Base-by-base conservation (phyloP, 1,140 invertebrate genomes). In the Arctopsyche grandis region DNA sequence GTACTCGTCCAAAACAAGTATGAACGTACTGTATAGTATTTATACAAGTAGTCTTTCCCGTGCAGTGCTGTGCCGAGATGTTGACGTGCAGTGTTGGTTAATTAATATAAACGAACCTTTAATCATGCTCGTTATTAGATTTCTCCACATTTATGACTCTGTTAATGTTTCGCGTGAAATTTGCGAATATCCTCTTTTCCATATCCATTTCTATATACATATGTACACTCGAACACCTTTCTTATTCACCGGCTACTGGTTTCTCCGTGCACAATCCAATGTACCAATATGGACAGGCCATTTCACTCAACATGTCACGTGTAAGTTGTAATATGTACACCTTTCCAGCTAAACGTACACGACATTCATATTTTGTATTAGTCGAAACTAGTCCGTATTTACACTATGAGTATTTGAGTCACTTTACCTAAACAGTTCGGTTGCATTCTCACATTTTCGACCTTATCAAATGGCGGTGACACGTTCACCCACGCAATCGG, bases 251-350 rank as follows among this genome's bases (percentile, higher is more conserved):
- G 29, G 44, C 16, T 71, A 71, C 38, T n/a, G 46, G 24, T 75
- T 75, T 58, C 48, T n/a, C 46, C 19, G 52, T 56, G 21, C 29
- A 7, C 29, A 1, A 38, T 7, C 1, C 29, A 38, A 75, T n/a
- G n/a, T n/a, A n/a, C 71, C 71, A 24, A 75, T 75, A 75, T 75
- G 52, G 71, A 19, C 16, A 75, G 26, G 71, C n/a, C 46, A 10
- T 75, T 75, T 75, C 71, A 56, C 56, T 70, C 69, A 70, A 70
- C 69, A 43, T 70, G 24, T 70, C 38, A 43, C n/a, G 1, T 52
- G 4, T n/a, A n/a, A n/a, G n/a, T n/a, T 52, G 48, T 52, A 16
- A 1, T 5, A 52, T 66, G 60, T 60, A 16, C 60, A 26, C 19
- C 29, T 4, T 38, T 38, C 48, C 16, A 52, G 48, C 48, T 52